These are phyloP conservation scores for Eristalis intricaria DNA, from an alignment of 2,888 invertebrate genomes.

Conservation along the genomic window DNA sequence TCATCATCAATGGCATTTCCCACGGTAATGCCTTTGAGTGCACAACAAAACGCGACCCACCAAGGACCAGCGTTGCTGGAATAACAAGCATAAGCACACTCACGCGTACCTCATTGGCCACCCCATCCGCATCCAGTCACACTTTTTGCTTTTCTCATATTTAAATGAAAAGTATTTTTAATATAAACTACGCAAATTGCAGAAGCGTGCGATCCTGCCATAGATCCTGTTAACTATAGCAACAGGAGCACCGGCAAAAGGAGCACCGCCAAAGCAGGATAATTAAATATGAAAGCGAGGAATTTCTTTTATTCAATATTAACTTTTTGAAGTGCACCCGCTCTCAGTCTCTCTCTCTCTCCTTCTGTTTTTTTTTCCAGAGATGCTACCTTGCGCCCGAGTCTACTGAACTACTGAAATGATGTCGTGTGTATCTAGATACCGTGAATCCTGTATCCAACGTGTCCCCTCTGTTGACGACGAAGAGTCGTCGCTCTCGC, in stretches of 20 bases:
- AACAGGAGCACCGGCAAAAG: conserved; percentile 41
- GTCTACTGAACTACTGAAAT: not conserved
- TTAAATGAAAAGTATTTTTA: conserved; percentile 56
- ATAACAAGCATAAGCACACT: not conserved
- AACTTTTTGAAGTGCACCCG: conserved; percentile 66
- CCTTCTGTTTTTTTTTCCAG: not conserved
- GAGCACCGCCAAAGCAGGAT: conserved; percentile 49
- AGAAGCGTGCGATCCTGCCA: conserved; percentile 58
- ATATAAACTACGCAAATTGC: conserved; percentile 64
- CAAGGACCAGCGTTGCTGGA: too few relatives aligned
- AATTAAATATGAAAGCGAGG: conserved; percentile 70
- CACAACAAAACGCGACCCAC: too few relatives aligned
- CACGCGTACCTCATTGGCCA: not conserved
- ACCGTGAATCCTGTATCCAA: not conserved
- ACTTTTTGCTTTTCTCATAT: not conserved
- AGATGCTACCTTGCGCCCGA: not conserved
- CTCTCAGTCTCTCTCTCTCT: not conserved
- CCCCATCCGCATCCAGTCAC: too few relatives aligned
- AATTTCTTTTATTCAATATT: conserved; percentile 72
- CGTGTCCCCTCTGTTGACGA: conserved; percentile 16
- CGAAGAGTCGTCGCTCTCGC: not conserved
- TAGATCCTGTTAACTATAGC: conserved; percentile 57
- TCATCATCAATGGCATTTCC: too few relatives aligned
- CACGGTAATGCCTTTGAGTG: too few relatives aligned
- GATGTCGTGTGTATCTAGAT: conserved; percentile 16